These are phyloP conservation scores for Neomorphus geoffroyi DNA, from an alignment of 2,797 vertebrate species.

Conservation along the genomic window DNA sequence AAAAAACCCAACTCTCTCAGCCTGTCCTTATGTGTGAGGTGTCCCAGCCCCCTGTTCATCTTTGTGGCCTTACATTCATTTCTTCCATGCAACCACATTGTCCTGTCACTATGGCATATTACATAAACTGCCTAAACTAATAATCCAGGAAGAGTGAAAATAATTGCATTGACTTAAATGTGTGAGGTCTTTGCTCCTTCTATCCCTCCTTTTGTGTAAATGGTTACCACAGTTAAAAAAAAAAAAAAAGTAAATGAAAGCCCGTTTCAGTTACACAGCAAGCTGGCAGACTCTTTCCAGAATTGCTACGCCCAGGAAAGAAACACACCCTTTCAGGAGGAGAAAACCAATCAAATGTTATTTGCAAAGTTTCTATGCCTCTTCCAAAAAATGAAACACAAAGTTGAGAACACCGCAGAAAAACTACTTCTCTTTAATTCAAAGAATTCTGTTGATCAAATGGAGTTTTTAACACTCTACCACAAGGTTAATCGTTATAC, in stretches of 20 bases:
- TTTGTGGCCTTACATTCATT: no score
- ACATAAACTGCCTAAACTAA: not conserved
- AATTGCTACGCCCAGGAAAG: not conserved
- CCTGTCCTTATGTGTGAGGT: no score
- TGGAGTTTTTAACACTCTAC: not conserved
- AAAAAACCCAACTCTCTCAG: no score
- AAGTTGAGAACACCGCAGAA: not conserved
- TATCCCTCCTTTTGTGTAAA: not conserved
- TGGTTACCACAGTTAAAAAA: not conserved
- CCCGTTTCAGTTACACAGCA: not conserved
- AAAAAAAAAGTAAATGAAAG: not conserved
- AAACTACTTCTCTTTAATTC: not conserved
- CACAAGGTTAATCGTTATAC: not conserved
- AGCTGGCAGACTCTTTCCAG: not conserved
- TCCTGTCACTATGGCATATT: not conserved
- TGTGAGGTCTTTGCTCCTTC: rapidly evolving
- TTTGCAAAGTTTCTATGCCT: not conserved
- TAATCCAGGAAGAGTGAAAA: not conserved
- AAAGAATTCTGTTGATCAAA: not conserved
- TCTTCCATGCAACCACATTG: not conserved
- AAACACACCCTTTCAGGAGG: not conserved
- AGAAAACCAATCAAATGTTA: not conserved
- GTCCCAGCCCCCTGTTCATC: no score
- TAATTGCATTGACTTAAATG: not conserved
- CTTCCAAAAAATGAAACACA: not conserved